Conservation (phyloP, 2,888 invertebrate species). For the Neoscelio sp. region DNA sequence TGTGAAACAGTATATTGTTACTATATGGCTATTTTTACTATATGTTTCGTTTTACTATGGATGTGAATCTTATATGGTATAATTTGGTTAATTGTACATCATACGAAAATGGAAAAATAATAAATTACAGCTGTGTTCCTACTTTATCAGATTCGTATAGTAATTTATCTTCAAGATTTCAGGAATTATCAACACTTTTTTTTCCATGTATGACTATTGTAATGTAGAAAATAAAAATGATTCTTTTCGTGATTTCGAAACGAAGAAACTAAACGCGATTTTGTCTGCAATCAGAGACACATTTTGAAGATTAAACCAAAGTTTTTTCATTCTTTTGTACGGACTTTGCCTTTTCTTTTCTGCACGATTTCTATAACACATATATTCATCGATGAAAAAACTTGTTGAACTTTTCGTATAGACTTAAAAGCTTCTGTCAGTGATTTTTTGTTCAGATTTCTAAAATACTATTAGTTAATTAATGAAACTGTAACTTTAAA, state of each 20-base stretch:
- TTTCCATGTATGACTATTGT: too few species aligned
- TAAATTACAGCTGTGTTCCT: too few species aligned
- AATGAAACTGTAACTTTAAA: not conserved
- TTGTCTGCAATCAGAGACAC: slow-evolving; percentile 47
- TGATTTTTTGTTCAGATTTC: not conserved
- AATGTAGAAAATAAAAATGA: slow-evolving; percentile 35
- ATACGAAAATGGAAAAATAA: too few species aligned
- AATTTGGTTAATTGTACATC: too few species aligned
- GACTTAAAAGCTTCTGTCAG: not conserved
- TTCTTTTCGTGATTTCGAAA: slow-evolving; percentile 19
- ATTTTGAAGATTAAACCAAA: slow-evolving; percentile 50
- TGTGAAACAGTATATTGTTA: too few species aligned
- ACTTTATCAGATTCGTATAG: too few species aligned
- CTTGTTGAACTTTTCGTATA: slow-evolving; percentile 23
- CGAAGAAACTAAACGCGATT: slow-evolving; percentile 23
- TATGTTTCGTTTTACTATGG: too few species aligned
- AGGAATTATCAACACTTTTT: too few species aligned
- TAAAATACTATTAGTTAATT: not conserved
- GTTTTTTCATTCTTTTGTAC: slow-evolving; percentile 30
- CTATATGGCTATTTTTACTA: too few species aligned
- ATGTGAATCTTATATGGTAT: too few species aligned
- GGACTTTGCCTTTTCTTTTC: slow-evolving; percentile 9
- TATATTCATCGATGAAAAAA: slow-evolving; percentile 18
- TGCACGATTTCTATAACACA: slow-evolving; percentile 28
- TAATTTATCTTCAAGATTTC: too few species aligned